These are phyloP conservation scores for Hiodon tergisus DNA, from an alignment of 2,113 vertebrate species.

Conservation along the genomic window DNA sequence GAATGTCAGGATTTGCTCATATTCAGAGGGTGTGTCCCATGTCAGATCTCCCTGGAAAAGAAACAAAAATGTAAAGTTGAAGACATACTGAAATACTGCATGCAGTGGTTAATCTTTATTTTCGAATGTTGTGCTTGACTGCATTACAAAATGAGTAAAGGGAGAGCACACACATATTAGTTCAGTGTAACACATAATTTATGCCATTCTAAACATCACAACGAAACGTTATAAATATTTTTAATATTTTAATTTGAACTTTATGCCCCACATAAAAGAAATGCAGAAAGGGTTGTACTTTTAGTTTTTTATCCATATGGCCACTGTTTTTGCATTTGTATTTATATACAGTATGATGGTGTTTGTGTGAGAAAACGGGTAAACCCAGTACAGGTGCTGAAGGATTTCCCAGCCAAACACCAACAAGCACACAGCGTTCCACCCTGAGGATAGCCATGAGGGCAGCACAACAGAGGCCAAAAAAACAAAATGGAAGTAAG, in stretches of 20 bases:
- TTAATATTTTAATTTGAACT: no score
- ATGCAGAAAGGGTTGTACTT: not conserved
- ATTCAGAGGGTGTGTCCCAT: conserved; percentile 57
- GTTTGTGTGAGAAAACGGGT: conserved; percentile 21
- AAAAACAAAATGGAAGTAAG: not conserved
- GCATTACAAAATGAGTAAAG: not conserved
- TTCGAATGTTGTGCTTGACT: not conserved
- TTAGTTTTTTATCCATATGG: conserved; percentile 2
- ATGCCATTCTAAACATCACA: no score
- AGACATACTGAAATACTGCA: conserved; percentile 7
- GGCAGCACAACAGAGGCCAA: conserved; percentile 6
- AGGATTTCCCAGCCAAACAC: conserved; percentile 11
- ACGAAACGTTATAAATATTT: no score
- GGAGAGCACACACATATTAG: not conserved
- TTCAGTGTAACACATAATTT: no score
- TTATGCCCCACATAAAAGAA: not conserved
- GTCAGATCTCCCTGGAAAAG: conserved; percentile 37
- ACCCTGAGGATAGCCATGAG: conserved; percentile 21
- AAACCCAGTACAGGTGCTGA: conserved; percentile 24
- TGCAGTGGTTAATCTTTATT: conserved; percentile 12
- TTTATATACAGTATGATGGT: conserved; percentile 16
- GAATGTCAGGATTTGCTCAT: conserved; percentile 23
- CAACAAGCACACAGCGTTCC: conserved; percentile 3
- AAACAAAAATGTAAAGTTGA: conserved; percentile 4
- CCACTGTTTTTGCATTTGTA: not conserved